Evolutionary conservation across 2,888 invertebrate genomes (phyloP).

Genomic region (Rhamnusium bicolor): DNA sequence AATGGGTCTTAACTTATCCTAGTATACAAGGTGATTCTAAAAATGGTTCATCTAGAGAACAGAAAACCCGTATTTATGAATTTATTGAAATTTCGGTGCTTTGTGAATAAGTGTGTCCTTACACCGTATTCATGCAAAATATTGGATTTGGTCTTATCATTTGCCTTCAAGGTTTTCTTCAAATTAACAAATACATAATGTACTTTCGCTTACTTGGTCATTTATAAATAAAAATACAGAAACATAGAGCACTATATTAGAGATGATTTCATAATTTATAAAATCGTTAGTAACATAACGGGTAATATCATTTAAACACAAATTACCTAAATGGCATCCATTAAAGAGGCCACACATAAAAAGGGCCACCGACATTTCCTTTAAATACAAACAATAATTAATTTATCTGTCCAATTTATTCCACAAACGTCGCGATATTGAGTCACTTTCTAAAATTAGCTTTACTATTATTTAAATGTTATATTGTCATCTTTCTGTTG

Average conservation of each 20-base stretch:
- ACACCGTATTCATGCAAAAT: too few relatives aligned
- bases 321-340: background rate
- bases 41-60: too few relatives aligned
- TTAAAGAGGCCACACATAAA: background rate
- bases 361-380: background rate
- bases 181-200: background rate
- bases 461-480: background rate
- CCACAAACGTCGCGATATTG: background rate
- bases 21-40: too few relatives aligned
- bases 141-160: too few relatives aligned
- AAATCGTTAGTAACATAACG: too few relatives aligned
- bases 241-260: background rate
- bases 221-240: background rate
- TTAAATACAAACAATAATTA: background rate
- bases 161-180: background rate
- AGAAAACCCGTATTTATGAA: too few relatives aligned
- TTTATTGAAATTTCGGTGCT: too few relatives aligned
- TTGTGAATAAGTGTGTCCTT: too few relatives aligned
- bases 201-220: background rate
- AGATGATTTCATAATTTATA: background rate
- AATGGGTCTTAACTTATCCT: too few relatives aligned
- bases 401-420: background rate
- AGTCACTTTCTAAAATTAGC: slow-evolving; percentile 9
- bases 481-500: background rate
- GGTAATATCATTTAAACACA: background rate